phyloP scores from a whole-genome alignment of 2,888 invertebrate genomes.

The Eristalis tenax region DNA sequence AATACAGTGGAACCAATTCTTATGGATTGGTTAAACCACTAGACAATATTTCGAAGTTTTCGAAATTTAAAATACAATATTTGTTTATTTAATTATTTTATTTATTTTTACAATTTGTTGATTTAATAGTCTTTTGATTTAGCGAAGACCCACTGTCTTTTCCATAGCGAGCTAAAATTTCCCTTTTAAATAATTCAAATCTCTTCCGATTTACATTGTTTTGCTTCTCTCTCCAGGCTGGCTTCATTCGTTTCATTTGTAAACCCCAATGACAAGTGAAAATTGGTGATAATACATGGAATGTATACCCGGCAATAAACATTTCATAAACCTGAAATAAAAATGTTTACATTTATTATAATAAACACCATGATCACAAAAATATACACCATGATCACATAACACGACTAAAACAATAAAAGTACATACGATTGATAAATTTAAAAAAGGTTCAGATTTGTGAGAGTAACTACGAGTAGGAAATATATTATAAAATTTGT shows the following conservation, averaged over 20 bases:
- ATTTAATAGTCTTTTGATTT: slow-evolving; percentile 45
- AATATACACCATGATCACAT: no score
- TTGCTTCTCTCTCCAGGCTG: slow-evolving; percentile 93
- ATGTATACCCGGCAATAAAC: slow-evolving; percentile 93
- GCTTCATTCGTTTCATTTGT: slow-evolving; percentile 89
- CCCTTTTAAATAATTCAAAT: slow-evolving; percentile 91
- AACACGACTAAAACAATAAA: no score
- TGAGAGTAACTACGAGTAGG: no score
- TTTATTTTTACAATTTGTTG: slow-evolving; percentile 53
- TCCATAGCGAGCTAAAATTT: slow-evolving; percentile 88
- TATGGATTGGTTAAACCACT: no score
- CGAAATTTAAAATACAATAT: not conserved
- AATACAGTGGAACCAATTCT: no score
- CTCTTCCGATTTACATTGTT: slow-evolving; percentile 91
- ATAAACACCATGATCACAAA: no score
- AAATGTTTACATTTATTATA: not conserved
- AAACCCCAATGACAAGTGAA: slow-evolving; percentile 96
- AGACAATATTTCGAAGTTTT: no score
- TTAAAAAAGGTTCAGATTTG: no score
- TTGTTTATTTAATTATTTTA: slow-evolving; percentile 16
- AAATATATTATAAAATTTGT: no score
- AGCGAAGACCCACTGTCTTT: slow-evolving; percentile 63
- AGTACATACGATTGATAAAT: no score
- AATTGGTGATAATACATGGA: slow-evolving; percentile 92
- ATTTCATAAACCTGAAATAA: slow-evolving; percentile 92